Percentiles rank a stretch among this genome's conserved stretches.
Conservation (phyloP, 23 tunicate genomes). For the Trididemnum clinides region DNA sequence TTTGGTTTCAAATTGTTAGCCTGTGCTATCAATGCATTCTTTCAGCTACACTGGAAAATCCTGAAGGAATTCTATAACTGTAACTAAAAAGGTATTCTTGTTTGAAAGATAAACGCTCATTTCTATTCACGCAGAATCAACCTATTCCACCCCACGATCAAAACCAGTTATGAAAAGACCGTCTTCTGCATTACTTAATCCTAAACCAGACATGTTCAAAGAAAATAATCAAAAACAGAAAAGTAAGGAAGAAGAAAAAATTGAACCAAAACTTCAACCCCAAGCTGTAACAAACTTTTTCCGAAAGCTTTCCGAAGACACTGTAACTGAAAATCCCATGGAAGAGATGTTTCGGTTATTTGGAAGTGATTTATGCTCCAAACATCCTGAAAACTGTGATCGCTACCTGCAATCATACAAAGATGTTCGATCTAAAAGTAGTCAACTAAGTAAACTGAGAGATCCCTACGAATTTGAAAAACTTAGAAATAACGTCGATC, state of each 20-base stretch:
- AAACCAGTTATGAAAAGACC: background rate
- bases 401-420: conserved; percentile 87
- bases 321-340: conserved; percentile 45
- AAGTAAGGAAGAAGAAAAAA: background rate
- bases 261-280: conserved; percentile 38
- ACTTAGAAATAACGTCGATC: background rate
- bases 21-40: no score
- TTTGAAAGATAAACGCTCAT: no score
- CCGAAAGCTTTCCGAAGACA: background rate
- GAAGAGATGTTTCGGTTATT: conserved; percentile 92
- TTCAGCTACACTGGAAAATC: no score
- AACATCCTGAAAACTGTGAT: conserved; percentile 83
- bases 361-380: conserved; percentile 64
- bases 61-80: no score
- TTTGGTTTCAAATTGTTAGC: no score
- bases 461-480: conserved; percentile 48
- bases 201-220: background rate
- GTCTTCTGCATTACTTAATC: background rate
- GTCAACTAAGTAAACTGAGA: conserved; percentile 40
- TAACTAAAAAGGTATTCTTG: no score
- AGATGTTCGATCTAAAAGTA: conserved; percentile 55
- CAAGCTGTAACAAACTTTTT: conserved; percentile 48
- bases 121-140: no score
- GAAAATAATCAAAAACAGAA: background rate
- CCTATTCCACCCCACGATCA: conserved; percentile 10